Evolutionary conservation across 2,888 invertebrate species (phyloP).

Genomic region (Eurytoma adleriae): DNA sequence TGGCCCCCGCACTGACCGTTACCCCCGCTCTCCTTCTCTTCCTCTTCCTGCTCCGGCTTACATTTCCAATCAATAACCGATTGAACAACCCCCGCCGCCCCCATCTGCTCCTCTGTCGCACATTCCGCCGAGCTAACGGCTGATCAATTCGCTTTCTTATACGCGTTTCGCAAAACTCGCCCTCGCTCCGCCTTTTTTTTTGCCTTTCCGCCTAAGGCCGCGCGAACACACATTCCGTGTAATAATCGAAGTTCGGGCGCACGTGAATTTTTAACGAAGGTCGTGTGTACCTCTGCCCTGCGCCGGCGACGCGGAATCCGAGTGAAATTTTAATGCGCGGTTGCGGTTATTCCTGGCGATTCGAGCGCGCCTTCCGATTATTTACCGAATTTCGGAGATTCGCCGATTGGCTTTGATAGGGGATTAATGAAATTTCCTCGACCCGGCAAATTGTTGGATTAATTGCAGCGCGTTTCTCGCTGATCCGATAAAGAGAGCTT

Average conservation of each 20-base stretch:
- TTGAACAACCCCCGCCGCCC: conserved; percentile 70
- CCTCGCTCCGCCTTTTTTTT: neutral
- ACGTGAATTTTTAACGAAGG: conserved; percentile 42
- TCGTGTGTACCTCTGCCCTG: neutral
- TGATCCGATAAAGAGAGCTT: neutral
- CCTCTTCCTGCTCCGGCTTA: conserved; percentile 61
- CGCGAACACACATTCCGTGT: conserved; percentile 7
- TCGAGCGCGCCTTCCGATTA: neutral
- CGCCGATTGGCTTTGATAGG: neutral
- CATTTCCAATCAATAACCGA: conserved; percentile 76
- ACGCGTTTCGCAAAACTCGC: conserved; percentile 7
- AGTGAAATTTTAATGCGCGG: conserved; percentile 1
- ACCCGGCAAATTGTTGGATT: neutral
- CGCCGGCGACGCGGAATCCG: neutral
- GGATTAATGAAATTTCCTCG: neutral
- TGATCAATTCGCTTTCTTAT: conserved; percentile 53
- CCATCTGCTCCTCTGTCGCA: conserved; percentile 57
- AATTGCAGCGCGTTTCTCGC: neutral
- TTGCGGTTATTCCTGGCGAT: neutral
- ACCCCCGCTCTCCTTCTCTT: conserved; percentile 56
- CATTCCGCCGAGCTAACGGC: conserved; percentile 53
- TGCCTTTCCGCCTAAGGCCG: neutral
- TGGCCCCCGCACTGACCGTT: conserved; percentile 66
- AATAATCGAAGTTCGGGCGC: conserved; percentile 31
- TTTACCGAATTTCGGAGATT: neutral